A percentile compares a stretch with the other conserved stretches of the same genome.
phyloP scores from a whole-genome alignment of 2,797 vertebrate genomes.

The Urocyon cinereoargenteus region DNA sequence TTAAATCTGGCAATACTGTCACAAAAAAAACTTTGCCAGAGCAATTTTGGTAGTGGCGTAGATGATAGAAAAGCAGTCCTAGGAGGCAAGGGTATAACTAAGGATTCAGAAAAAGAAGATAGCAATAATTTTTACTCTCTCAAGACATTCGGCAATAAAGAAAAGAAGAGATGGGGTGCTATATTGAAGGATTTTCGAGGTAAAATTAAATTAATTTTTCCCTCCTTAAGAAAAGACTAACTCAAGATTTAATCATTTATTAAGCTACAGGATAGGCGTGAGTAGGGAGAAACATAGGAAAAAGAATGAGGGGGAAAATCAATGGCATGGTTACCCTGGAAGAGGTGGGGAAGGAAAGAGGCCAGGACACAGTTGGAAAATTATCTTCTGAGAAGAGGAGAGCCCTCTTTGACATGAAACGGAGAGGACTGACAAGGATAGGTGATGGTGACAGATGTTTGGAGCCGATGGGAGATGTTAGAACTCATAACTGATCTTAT shows the following conservation, averaged over 20 bases:
- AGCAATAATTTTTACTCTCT: neutral
- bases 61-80: neutral
- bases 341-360: neutral
- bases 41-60: neutral
- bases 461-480: neutral
- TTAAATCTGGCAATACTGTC: neutral
- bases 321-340: neutral
- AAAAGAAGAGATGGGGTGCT: neutral
- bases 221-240: conserved; percentile 22
- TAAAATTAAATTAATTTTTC: neutral
- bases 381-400: neutral
- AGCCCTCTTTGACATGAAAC: neutral
- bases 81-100: neutral
- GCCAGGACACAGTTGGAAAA: neutral
- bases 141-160: conserved; percentile 8
- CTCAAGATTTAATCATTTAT: neutral
- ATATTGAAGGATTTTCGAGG: neutral
- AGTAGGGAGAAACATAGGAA: neutral
- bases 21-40: neutral
- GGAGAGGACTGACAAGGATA: neutral
- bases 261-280: neutral
- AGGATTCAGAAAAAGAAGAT: neutral
- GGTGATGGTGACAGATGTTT: neutral
- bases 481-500: neutral
- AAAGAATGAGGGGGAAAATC: neutral